Base-by-base conservation (phyloP, 2,888 invertebrate genomes). In the Mythimna pallens region DNA sequence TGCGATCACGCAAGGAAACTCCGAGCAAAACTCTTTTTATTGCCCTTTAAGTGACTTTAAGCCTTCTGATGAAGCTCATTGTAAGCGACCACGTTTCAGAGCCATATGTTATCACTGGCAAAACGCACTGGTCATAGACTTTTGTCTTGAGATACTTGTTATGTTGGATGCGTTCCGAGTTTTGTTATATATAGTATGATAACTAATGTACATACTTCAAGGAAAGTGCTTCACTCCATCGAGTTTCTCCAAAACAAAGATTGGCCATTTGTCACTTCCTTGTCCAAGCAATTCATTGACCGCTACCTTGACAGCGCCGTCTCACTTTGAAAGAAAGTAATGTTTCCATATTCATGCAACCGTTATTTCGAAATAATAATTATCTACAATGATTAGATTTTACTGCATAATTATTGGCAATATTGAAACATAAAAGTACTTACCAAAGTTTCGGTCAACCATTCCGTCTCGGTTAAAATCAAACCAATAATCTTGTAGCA, bases 401-500 rank as follows among this genome's bases (percentile, higher is more conserved):
- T 14, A 73, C 62, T 47, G 6, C 3, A 40, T 66, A 58, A 71
- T 65, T 79, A 65, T 52, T 4, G 79, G 14, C 30, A 40, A 40
- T 25, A 40, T 3, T 1, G 9, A 25, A 65, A 54, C 12, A 20
- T 43, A 57, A 65, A 30, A 55, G 12, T 50, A 55, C 43, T 62
- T 20, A 10, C 22, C 12, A n/a, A 54, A 43, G n/a, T 52, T 70
- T 68, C 34, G 50, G 54, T 62, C 54, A 57, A 61, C 52, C 62
- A 65, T 67, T 68, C 70, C 10, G 34, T 63, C 55, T 58, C 36
- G 58, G 8, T 54, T 17, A 10, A 36, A 72, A 73, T 12, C 20
- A 36, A 72, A 78, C 67, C 65, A 67, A 73, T 78, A 62, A 73
- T 80, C 57, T 62, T 55, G 52, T 20, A 17, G 22, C 69, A 78